phyloP scores from a whole-genome alignment of 2,113 vertebrate genomes.

The Albula goreensis region DNA sequence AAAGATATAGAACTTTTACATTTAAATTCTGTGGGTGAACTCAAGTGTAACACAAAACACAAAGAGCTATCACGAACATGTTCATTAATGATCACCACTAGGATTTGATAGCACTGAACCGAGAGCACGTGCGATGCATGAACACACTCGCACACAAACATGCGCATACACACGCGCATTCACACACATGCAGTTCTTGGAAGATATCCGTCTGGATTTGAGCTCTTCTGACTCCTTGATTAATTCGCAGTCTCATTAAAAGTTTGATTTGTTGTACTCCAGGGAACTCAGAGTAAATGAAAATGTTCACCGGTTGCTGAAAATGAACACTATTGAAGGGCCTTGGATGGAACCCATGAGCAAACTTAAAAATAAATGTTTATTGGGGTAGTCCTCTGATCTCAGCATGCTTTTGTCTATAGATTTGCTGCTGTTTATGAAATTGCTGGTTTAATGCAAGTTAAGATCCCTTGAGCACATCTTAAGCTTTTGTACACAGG shows the following conservation, averaged over 20 bases:
- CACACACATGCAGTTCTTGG: neutral
- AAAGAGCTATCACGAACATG: neutral
- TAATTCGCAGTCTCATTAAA: conserved; percentile 13
- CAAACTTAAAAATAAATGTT: neutral
- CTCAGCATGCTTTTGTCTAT: neutral
- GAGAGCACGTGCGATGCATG: no score
- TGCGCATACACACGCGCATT: neutral
- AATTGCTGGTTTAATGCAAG: conserved; percentile 3
- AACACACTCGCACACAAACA: neutral
- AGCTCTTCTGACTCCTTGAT: neutral
- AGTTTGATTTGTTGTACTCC: neutral
- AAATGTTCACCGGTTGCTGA: neutral
- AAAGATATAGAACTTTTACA: neutral
- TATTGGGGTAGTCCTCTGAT: neutral
- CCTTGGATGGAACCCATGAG: neutral
- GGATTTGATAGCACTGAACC: neutral
- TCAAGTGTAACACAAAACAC: neutral
- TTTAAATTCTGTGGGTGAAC: neutral
- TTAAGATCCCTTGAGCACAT: conserved; percentile 1
- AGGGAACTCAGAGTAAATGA: neutral
- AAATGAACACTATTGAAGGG: neutral
- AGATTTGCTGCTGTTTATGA: neutral
- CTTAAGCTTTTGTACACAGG: neutral
- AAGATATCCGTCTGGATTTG: neutral
- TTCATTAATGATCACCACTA: neutral